These are phyloP conservation scores for Ophion costatus DNA, from an alignment of 2,888 invertebrate genomes.

Conservation along the genomic window DNA sequence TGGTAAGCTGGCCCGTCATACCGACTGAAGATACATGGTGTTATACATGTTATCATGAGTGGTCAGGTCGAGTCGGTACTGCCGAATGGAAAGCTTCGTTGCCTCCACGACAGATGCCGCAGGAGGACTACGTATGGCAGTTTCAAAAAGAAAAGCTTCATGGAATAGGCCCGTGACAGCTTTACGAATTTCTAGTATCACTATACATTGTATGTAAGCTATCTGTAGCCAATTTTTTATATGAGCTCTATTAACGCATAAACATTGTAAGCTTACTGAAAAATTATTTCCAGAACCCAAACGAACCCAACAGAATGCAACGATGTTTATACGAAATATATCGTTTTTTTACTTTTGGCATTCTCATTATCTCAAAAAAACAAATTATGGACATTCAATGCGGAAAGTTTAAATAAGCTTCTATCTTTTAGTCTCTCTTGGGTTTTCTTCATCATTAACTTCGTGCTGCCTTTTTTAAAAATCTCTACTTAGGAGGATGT, in stretches of 20 bases:
- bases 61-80: not conserved
- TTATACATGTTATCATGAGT: not conserved
- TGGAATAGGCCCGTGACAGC: not conserved
- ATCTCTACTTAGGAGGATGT: no score
- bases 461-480: no score
- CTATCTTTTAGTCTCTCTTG: no score
- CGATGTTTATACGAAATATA: not conserved
- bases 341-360: not conserved
- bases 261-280: no score
- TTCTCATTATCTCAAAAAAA: not conserved
- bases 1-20: not conserved
- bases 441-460: no score
- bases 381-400: not conserved
- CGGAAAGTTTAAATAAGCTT: no score
- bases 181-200: no score
- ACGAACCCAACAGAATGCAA: not conserved
- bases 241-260: no score
- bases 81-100: not conserved
- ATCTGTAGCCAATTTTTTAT: no score
- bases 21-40: not conserved
- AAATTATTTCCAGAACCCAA: no score
- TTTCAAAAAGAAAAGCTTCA: not conserved
- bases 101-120: not conserved
- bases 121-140: not conserved
- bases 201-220: no score